Conservation (phyloP, 1,140 invertebrate genomes). For the Bicyclus anynana region DNA sequence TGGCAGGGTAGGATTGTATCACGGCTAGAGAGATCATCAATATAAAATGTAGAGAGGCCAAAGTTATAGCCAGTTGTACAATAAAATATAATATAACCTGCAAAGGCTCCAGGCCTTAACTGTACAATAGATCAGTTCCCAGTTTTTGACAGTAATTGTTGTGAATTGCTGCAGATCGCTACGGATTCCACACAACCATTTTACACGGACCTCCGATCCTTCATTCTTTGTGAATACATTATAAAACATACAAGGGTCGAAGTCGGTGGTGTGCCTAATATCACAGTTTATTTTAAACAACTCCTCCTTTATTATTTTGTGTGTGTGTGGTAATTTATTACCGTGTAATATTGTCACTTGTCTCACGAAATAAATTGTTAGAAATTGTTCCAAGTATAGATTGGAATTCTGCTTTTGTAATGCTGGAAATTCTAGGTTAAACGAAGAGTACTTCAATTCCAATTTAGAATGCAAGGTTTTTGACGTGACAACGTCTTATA, state of each 20-base stretch:
- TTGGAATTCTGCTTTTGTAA: background rate
- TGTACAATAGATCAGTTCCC: slow-evolving; percentile 38
- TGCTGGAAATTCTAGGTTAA: background rate
- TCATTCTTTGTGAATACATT: background rate
- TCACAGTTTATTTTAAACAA: slow-evolving; percentile 6
- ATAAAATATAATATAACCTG: slow-evolving; percentile 10
- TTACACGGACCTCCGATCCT: slow-evolving; percentile 6
- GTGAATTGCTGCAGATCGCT: slow-evolving; percentile 33
- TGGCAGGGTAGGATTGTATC: too few relatives aligned
- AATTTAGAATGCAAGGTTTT: too few relatives aligned
- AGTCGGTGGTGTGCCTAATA: background rate
- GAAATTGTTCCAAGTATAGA: slow-evolving; percentile 1
- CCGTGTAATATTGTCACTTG: slow-evolving; percentile 13
- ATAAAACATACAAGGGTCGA: slow-evolving; percentile 1
- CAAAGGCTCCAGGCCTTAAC: slow-evolving; percentile 33
- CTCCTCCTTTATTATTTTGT: slow-evolving; percentile 7
- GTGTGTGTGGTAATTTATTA: slow-evolving; percentile 14
- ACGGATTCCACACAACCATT: slow-evolving; percentile 20
- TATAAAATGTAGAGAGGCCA: background rate
- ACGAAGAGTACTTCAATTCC: background rate
- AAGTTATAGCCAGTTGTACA: slow-evolving; percentile 4
- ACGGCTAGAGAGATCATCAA: too few relatives aligned
- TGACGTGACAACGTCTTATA: too few relatives aligned
- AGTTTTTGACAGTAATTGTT: slow-evolving; percentile 54
- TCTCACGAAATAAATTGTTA: slow-evolving; percentile 11